Evolutionary conservation across 2,888 invertebrate genomes (phyloP).

Genomic region (Oithona nana): DNA sequence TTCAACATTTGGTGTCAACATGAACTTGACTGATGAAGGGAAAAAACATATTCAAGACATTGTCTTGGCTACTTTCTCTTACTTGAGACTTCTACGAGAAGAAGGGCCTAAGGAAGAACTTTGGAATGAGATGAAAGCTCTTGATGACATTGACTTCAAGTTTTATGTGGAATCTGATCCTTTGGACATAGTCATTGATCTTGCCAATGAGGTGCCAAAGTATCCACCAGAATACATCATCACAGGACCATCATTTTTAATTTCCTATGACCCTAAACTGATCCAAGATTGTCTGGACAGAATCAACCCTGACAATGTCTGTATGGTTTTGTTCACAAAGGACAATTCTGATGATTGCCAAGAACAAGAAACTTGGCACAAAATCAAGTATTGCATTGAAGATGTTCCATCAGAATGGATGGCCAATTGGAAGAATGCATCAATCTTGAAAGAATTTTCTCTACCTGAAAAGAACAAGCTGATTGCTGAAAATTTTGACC

Average conservation of each 20-base stretch:
- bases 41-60: too few species aligned
- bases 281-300: conserved; percentile 40
- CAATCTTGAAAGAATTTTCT: conserved; percentile 38
- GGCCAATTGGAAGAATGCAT: background rate
- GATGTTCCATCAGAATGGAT: conserved; percentile 28
- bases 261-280: conserved; percentile 52
- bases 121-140: conserved; percentile 49
- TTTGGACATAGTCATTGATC: conserved; percentile 52
- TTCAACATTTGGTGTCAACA: too few species aligned
- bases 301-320: conserved; percentile 44
- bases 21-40: too few species aligned
- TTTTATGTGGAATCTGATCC: conserved; percentile 50
- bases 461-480: conserved; percentile 52
- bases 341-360: conserved; percentile 37
- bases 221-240: conserved; percentile 59
- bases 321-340: conserved; percentile 48
- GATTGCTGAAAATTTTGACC: conserved; percentile 47
- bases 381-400: conserved; percentile 48
- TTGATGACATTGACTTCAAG: conserved; percentile 51
- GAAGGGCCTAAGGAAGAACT: conserved; percentile 47
- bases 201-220: conserved; percentile 57
- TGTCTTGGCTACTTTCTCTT: conserved; percentile 42
- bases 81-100: conserved; percentile 47
- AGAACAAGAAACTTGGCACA: conserved; percentile 59
- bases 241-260: conserved; percentile 50